Base-by-base conservation (phyloP, 2,888 invertebrate species). In the Bruchidius siliquastri region DNA sequence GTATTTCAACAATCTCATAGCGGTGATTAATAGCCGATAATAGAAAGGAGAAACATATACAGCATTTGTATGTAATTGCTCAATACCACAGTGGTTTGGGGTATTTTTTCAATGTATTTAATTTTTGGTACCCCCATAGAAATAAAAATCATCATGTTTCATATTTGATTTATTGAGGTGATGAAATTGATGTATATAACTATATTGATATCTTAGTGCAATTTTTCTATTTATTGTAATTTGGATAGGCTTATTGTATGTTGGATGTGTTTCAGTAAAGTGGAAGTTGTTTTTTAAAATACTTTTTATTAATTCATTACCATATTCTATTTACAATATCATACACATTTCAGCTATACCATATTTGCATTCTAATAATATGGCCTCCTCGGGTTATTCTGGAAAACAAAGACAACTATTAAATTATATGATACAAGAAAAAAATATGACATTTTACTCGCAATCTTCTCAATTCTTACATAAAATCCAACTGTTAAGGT, bases 381-480 rank as follows among this genome's bases (percentile, higher is more conserved):
- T 4, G 95, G 94, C 86, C 96, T 90, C 77, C 96, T 88, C 22
- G 96, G 96, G 87, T 96, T 96, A 84, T 96, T 96, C 94, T 94
- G 90, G 71, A 92, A 92, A 84, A 82, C 49, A 84, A 84, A 85
- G 82, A 72, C 21, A 71, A 71, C 10, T 13, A 26, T 26, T 68
- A 71, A 26, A 26, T 4, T 26, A 4, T 26, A 26, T n/a, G n/a
- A n/a, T n/a, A n/a, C n/a, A n/a, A n/a, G n/a, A n/a, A n/a, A n/a
- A n/a, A n/a, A n/a, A n/a, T n/a, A n/a, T n/a, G n/a, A n/a, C n/a
- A n/a, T n/a, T n/a, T n/a, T n/a, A n/a, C n/a, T n/a, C n/a, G n/a
- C n/a, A n/a, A n/a, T n/a, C n/a, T n/a, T n/a, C n/a, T n/a, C n/a
- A n/a, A n/a, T n/a, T n/a, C n/a, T n/a, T n/a, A n/a, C n/a, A n/a